Evolutionary conservation across 2,888 invertebrate species (phyloP).

Genomic region (Acleris laterana): DNA sequence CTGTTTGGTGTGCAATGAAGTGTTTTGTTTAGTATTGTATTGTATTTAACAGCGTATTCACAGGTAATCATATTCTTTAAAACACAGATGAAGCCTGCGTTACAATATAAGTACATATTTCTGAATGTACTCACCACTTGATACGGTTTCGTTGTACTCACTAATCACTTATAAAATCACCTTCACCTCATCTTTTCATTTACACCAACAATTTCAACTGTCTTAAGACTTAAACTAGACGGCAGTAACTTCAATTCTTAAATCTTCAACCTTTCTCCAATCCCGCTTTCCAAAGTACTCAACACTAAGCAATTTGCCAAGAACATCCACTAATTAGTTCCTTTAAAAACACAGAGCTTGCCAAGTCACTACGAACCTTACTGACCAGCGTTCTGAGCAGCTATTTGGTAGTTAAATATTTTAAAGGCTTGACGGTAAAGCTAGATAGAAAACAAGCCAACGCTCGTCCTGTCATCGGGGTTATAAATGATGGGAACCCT

Average conservation of each 20-base stretch:
- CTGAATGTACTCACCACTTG: too few relatives aligned
- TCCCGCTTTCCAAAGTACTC: constrained; percentile 4
- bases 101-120: too few relatives aligned
- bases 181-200: too few relatives aligned
- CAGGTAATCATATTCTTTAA: too few relatives aligned
- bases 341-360: constrained; percentile 11
- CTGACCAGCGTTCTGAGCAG: background rate
- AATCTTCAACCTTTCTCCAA: background rate
- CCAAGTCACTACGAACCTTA: constrained; percentile 13
- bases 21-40: too few relatives aligned
- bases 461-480: constrained; percentile 66
- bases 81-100: too few relatives aligned
- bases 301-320: constrained; percentile 17
- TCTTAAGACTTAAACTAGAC: too few relatives aligned
- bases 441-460: constrained; percentile 58
- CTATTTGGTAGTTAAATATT: constrained; percentile 12
- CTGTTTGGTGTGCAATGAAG: too few relatives aligned
- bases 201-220: too few relatives aligned
- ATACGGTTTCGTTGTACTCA: too few relatives aligned
- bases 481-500: constrained; percentile 73
- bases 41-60: too few relatives aligned
- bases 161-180: too few relatives aligned
- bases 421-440: constrained; percentile 33
- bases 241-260: background rate
- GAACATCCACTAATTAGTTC: constrained; percentile 30